A percentile compares a stretch with the other conserved stretches of the same genome.
Conservation (phyloP, 1,140 invertebrate species). For the Hycleus phaleratus region DNA sequence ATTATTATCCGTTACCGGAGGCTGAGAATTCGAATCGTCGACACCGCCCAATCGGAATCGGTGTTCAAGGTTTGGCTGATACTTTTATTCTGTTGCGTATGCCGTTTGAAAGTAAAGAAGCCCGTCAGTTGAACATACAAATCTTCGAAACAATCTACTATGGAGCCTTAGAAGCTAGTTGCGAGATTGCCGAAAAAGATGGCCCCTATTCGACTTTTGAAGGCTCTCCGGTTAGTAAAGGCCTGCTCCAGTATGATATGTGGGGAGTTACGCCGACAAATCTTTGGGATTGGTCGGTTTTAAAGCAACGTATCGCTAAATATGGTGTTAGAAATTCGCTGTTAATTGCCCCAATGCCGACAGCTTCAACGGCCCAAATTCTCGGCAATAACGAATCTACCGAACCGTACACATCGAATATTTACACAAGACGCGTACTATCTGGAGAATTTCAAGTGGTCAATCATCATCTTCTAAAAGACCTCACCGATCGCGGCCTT, state of each 20-base stretch:
- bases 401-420: conserved; percentile 97
- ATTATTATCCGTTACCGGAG: conserved; percentile 91
- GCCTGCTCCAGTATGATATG: conserved; percentile 98
- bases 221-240: conserved; percentile 87
- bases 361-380: conserved; percentile 98
- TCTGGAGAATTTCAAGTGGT: conserved; percentile 89
- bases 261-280: conserved; percentile 86
- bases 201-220: conserved; percentile 87
- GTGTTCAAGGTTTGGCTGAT: conserved; percentile 84
- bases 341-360: conserved; percentile 96
- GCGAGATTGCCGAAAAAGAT: conserved; percentile 81
- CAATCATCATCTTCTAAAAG: conserved; percentile 91
- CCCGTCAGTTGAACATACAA: conserved; percentile 82
- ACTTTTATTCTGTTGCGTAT: conserved; percentile 82
- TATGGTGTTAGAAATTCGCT: conserved; percentile 93
- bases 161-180: conserved; percentile 92
- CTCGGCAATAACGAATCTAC: conserved; percentile 98
- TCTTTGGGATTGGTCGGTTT: conserved; percentile 80
- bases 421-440: conserved; percentile 88
- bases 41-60: conserved; percentile 94
- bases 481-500: conserved; percentile 81
- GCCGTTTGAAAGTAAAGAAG: conserved; percentile 85
- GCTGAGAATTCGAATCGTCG: conserved; percentile 81
- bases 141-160: conserved; percentile 99
- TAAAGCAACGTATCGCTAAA: conserved; percentile 83